These are phyloP conservation scores for Engraulis encrasicolus DNA, from an alignment of 2,113 vertebrate species.

Conservation along the genomic window DNA sequence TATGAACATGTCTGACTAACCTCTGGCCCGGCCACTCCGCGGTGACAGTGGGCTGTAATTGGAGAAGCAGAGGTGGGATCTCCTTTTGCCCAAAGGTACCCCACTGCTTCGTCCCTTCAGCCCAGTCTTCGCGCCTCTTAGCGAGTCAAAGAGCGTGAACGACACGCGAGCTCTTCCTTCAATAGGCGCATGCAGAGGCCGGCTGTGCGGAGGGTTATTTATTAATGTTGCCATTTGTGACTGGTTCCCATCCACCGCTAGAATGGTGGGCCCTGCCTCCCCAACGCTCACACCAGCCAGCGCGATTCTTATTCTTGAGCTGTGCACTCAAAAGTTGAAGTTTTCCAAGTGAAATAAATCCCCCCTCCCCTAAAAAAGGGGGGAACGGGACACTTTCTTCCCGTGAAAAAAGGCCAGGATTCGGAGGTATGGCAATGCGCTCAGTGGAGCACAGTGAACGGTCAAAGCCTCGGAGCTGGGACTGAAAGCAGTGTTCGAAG, in stretches of 20 bases:
- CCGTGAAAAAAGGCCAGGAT: slow-evolving; percentile 82
- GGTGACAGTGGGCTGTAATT: slow-evolving; percentile 77
- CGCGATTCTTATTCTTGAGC: slow-evolving; percentile 83
- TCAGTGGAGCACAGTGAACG: slow-evolving; percentile 82
- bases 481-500: slow-evolving; percentile 89
- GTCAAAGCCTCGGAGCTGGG: slow-evolving; percentile 88
- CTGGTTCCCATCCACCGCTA: slow-evolving; percentile 89
- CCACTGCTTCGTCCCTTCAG: slow-evolving; percentile 75
- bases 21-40: slow-evolving; percentile 82
- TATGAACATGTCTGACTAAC: slow-evolving; percentile 84
- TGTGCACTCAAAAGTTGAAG: slow-evolving; percentile 82
- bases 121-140: slow-evolving; percentile 74
- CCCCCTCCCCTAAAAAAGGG: slow-evolving; percentile 82
- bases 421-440: slow-evolving; percentile 86
- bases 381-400: slow-evolving; percentile 88
- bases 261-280: slow-evolving; percentile 80
- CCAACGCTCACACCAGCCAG: slow-evolving; percentile 85
- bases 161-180: slow-evolving; percentile 97
- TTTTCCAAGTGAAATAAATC: slow-evolving; percentile 89
- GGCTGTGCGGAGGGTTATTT: slow-evolving; percentile 93
- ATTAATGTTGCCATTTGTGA: slow-evolving; percentile 92
- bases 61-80: slow-evolving; percentile 68
- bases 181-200: slow-evolving; percentile 89
- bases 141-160: slow-evolving; percentile 90
- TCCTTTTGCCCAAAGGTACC: slow-evolving; percentile 70